Conservation (phyloP, 2,113 vertebrate species). For the Copsychus sechellarum region DNA sequence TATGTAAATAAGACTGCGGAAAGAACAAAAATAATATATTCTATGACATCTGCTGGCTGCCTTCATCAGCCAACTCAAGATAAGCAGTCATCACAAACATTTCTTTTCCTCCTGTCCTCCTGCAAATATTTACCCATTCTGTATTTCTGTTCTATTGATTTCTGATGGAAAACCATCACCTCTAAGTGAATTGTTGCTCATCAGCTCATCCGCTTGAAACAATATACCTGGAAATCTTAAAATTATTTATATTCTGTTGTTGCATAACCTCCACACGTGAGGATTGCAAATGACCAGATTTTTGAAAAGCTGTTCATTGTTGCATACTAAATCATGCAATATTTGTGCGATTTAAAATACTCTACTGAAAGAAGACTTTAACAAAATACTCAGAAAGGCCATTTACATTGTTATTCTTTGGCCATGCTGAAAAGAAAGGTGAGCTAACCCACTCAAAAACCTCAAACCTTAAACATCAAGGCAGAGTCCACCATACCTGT, state of each 20-base stretch:
- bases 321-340: background rate
- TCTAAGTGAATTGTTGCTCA: background rate
- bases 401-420: background rate
- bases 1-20: background rate
- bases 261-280: background rate
- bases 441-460: background rate
- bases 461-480: background rate
- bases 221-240: background rate
- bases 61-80: background rate
- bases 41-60: background rate
- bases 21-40: background rate
- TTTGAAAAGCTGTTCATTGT: background rate
- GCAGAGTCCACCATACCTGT: background rate
- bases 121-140: slow-evolving; percentile 14
- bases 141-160: background rate
- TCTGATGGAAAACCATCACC: background rate
- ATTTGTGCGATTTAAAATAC: background rate
- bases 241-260: background rate
- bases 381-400: background rate
- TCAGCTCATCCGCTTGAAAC: background rate
- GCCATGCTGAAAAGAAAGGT: background rate
- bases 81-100: background rate
- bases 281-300: background rate
- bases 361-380: background rate
- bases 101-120: background rate